These are phyloP conservation scores for Gonatopus flavifemur DNA, from an alignment of 1,140 invertebrate species.

Conservation along the genomic window DNA sequence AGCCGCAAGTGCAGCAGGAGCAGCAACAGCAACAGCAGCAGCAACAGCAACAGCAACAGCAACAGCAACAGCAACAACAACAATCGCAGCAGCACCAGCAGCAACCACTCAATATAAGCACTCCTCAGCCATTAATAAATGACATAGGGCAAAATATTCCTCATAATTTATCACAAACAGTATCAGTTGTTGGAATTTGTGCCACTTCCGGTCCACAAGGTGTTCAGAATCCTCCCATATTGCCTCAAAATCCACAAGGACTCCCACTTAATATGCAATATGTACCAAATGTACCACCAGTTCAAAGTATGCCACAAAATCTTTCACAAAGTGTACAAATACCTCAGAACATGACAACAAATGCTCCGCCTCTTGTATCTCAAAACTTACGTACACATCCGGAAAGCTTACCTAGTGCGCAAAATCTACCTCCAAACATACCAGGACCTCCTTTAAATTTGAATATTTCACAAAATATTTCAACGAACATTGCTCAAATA, in stretches of 20 bases:
- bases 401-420: slow-evolving; percentile 34
- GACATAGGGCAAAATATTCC: slow-evolving; percentile 44
- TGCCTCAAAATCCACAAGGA: slow-evolving; percentile 40
- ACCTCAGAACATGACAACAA: slow-evolving; percentile 32
- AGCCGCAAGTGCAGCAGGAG: slow-evolving; percentile 7
- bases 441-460: slow-evolving; percentile 46
- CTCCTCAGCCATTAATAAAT: slow-evolving; percentile 34
- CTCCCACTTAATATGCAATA: slow-evolving; percentile 54
- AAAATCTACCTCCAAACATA: slow-evolving; percentile 33
- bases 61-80: too few species aligned
- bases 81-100: slow-evolving; percentile 30
- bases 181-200: slow-evolving; percentile 26
- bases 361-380: slow-evolving; percentile 34
- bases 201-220: slow-evolving; percentile 20
- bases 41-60: slow-evolving; percentile 7
- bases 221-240: slow-evolving; percentile 36
- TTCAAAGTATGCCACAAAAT: slow-evolving; percentile 51
- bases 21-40: too few species aligned
- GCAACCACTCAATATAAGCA: slow-evolving; percentile 33
- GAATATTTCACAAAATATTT: slow-evolving; percentile 48
- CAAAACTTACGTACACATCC: slow-evolving; percentile 38
- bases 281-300: slow-evolving; percentile 35
- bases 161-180: slow-evolving; percentile 47
- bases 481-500: slow-evolving; percentile 44
- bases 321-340: slow-evolving; percentile 45